Percentiles rank a stretch among this genome's conserved stretches.
These are phyloP conservation scores for Cremastobaeus sp. DNA, from an alignment of 2,888 invertebrate genomes.

Conservation along the genomic window DNA sequence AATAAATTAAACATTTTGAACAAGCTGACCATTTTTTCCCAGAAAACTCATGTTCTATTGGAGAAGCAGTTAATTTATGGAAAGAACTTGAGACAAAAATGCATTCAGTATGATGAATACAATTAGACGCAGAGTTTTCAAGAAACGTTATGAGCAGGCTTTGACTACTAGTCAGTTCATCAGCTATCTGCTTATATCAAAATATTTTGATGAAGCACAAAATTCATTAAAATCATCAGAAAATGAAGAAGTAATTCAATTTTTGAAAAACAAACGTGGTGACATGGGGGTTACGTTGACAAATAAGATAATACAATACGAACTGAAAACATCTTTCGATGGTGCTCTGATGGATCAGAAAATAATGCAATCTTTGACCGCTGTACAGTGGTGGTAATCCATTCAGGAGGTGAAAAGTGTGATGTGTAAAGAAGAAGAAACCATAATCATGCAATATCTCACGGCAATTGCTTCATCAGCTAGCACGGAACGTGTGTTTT, in stretches of 20 bases:
- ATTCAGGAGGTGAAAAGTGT: conserved; percentile 9
- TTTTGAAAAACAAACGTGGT: conserved; percentile 7
- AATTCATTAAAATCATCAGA: background rate
- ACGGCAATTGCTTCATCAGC: conserved; percentile 26
- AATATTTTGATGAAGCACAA: conserved; percentile 5
- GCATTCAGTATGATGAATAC: background rate
- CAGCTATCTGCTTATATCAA: conserved; percentile 3
- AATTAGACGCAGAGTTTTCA: background rate
- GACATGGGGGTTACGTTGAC: conserved; percentile 4
- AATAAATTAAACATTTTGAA: too few relatives aligned
- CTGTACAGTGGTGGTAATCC: conserved; percentile 29
- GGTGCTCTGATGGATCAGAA: background rate
- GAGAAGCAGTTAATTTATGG: conserved; percentile 19
- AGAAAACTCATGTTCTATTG: conserved; percentile 17
- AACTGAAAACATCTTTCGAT: background rate
- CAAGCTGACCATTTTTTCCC: too few relatives aligned
- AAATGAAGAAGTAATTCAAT: conserved; percentile 5
- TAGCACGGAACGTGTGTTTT: conserved; percentile 21
- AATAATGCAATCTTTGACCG: conserved; percentile 3
- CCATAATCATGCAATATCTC: conserved; percentile 10
- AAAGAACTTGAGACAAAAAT: conserved; percentile 10
- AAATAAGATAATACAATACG: background rate
- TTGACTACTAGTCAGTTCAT: conserved; percentile 2
- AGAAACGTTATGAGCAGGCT: background rate
- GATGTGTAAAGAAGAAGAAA: conserved; percentile 13